Evolutionary conservation across 23 tunicate species (phyloP).

Genomic region (Trididemnum clinides): DNA sequence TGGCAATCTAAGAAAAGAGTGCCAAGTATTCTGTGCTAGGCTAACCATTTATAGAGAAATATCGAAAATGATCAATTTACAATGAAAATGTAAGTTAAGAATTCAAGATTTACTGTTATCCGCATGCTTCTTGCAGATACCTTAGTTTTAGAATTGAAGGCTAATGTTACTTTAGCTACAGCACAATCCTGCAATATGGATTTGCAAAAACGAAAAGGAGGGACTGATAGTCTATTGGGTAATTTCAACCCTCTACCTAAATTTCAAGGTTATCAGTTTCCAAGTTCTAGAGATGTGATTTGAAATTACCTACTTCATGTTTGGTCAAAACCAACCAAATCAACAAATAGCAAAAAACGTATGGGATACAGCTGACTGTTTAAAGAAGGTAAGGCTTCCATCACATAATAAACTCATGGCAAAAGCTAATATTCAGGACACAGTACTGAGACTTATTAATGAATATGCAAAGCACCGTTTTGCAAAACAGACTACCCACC

Average conservation of each 20-base stretch:
- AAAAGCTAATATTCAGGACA: not conserved
- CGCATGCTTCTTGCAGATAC: too few species aligned
- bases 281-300: not conserved
- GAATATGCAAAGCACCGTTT: not conserved
- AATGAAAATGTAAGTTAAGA: too few species aligned
- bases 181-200: too few species aligned
- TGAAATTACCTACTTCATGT: not conserved
- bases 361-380: not conserved
- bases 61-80: too few species aligned
- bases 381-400: not conserved
- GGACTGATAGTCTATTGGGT: not conserved
- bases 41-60: too few species aligned
- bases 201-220: not conserved
- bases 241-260: not conserved
- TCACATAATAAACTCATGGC: not conserved
- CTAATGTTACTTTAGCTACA: too few species aligned
- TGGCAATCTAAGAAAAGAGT: too few species aligned
- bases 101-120: too few species aligned
- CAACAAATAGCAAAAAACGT: not conserved
- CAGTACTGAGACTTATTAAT: not conserved
- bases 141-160: too few species aligned
- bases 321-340: not conserved
- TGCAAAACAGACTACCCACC: not conserved
- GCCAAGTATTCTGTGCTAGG: too few species aligned
- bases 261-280: not conserved